Evolutionary conservation across 2,888 invertebrate species (phyloP), one percentile per base, ranked within the genome.

Genomic region (Morpho achilles): DNA sequence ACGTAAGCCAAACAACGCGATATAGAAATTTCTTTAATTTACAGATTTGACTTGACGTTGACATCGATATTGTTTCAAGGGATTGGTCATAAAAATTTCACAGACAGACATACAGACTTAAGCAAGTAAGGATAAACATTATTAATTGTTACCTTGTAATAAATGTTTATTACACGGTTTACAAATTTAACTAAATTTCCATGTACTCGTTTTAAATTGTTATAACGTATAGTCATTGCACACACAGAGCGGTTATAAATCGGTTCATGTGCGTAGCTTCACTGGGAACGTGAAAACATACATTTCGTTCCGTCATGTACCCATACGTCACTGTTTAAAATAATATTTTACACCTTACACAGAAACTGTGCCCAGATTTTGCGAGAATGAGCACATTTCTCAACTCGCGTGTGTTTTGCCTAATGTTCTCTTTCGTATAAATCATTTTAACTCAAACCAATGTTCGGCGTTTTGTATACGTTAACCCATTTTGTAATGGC

Each of bases 341-440:
- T 54, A 54, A 54, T 54, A 54, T 54, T 54, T 54, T 54, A 54
- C 54, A 54, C 42, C 48, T 42, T 45, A 48, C 42, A 32, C 10
- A 46, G 22, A 56, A 59, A 53, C 50, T 56, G 61, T 46, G 53
- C 50, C 50, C 53, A 56, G 59, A 53, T 53, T 56, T 59, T 59
- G 16, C 59, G 53, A 55, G 52, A 56, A 50, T 49, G 59, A 59
- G 59, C 59, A 61, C 61, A 61, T 61, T 61, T 61, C 61, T 61
- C 61, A 59, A 53, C 51, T 50, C 47, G 46, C 61, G 56, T 50
- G 59, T 61, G 59, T 59, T 61, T 59, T 58, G 56, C 58, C 59
- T 63, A 63, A 65, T 57, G 59, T 57, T 60, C 54, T 50, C 56
- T 58, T 61, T 52, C 54, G 51, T 62, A 59, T 55, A 60, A 65